Evolutionary conservation across 1,140 invertebrate genomes (phyloP), one percentile per base, ranked within the genome.

Genomic region (Cheumatopsyche charites): DNA sequence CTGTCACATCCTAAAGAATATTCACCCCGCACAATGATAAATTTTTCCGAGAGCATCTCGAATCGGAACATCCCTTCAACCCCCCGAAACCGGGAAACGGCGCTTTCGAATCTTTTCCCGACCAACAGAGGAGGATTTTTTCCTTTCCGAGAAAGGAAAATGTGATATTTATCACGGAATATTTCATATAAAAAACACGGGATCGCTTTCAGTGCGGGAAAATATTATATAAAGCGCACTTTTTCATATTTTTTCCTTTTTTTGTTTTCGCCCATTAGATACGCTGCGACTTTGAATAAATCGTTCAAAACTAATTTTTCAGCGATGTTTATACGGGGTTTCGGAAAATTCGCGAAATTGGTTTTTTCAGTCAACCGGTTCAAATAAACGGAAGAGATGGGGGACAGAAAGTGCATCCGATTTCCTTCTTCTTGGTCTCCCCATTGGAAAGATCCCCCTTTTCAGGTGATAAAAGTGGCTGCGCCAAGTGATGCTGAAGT

Each of bases 391-490:
- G 23, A 6, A 17, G 26, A 23, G 47, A 26, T 17, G 66, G 47
- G 66, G 66, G 43, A n/a, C n/a, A 61, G 4, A 61, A 47, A 26
- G 19, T 55, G 47, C 66, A 58, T 58, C 55, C 55, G 23, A 7
- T 58, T 58, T 58, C 55, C 23, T 58, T 26, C 21, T 11, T 11
- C 6, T 23, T 9, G 21, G 55, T 21, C 9, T 3, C 55, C 55
- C 42, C 26, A 23, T 58, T 58, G 66, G 49, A 43, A n/a, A 45
- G 65, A 55, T 36, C 29, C 29, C 41, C 7, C 63, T 65, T 70
- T 65, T 65, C 73, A 74, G 73, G 73, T 74, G 73, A 68, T 74
- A 74, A 74, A 72, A 74, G 73, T 69, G 71, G 63, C 70, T 17
- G 55, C 58, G 55, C 63, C 58, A 74, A 72, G 67, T 73, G 72